A percentile compares a stretch with the other conserved stretches of the same genome.
These are phyloP conservation scores for Gorsachius magnificus DNA, from an alignment of 2,797 vertebrate species.

Conservation along the genomic window DNA sequence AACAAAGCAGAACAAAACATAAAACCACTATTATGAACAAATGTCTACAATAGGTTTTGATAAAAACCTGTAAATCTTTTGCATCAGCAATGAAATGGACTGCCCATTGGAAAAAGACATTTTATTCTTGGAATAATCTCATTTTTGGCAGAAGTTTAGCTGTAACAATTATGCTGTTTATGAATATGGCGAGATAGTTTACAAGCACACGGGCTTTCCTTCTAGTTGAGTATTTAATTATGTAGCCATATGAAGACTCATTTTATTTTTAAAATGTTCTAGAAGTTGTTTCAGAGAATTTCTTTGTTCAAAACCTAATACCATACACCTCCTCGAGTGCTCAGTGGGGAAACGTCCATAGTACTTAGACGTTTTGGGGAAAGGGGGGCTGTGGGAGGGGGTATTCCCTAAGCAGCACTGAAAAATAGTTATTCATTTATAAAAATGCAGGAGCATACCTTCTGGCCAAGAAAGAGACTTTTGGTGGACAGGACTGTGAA, in stretches of 20 bases:
- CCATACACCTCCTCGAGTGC: not conserved
- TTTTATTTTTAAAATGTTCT: not conserved
- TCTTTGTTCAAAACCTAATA: not conserved
- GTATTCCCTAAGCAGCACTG: constrained; percentile 9
- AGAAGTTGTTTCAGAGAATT: not conserved
- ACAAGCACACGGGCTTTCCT: constrained; percentile 36
- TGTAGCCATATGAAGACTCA: not conserved
- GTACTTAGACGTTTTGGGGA: not conserved
- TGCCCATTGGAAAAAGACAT: constrained; percentile 60
- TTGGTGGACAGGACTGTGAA: constrained; percentile 97
- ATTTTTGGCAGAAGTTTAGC: constrained; percentile 47
- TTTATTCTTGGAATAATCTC: constrained; percentile 54
- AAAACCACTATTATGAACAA: not conserved
- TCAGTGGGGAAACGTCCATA: constrained; percentile 9
- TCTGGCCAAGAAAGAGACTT: constrained; percentile 97
- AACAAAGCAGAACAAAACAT: constrained; percentile 13
- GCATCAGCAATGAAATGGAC: constrained; percentile 63
- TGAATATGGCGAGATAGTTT: constrained; percentile 14
- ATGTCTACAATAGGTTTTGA: constrained; percentile 46
- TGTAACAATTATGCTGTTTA: constrained; percentile 36
- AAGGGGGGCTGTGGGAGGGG: not conserved
- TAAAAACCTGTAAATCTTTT: constrained; percentile 70
- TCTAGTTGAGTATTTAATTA: not conserved
- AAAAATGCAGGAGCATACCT: constrained; percentile 81
- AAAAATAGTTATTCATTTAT: not conserved